Evolutionary conservation across 2,797 vertebrate species (phyloP).

Genomic region (Protosalanx chinensis): DNA sequence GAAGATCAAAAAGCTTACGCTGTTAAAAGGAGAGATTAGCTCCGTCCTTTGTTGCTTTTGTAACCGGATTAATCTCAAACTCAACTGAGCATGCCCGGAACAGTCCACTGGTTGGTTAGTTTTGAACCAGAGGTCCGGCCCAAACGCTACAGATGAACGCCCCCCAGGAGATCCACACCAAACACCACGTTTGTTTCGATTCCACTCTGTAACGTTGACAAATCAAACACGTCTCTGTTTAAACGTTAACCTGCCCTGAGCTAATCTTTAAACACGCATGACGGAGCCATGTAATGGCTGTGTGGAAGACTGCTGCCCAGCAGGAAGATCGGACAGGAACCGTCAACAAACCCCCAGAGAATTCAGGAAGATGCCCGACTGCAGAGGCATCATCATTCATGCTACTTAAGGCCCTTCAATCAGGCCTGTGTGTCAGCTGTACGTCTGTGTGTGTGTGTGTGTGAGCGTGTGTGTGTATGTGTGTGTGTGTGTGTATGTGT

Average conservation of each 20-base stretch:
- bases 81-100: background rate
- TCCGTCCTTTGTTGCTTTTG: background rate
- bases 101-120: background rate
- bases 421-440: background rate
- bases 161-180: background rate
- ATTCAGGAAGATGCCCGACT: background rate
- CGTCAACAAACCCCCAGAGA: background rate
- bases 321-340: background rate
- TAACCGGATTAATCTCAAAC: constrained; percentile 17
- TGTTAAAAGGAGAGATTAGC: constrained; percentile 20
- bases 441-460: no score
- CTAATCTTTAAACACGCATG: background rate
- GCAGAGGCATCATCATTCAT: background rate
- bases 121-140: background rate
- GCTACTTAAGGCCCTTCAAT: background rate
- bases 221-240: background rate
- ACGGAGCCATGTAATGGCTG: background rate
- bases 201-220: constrained; percentile 2
- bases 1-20: background rate
- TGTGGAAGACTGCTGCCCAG: background rate
- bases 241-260: background rate
- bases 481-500: background rate
- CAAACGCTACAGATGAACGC: background rate
- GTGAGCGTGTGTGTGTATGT: background rate
- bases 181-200: constrained; percentile 10